Evolutionary conservation across 2,888 invertebrate genomes (phyloP).

Genomic region (Clistopyga incitator): DNA sequence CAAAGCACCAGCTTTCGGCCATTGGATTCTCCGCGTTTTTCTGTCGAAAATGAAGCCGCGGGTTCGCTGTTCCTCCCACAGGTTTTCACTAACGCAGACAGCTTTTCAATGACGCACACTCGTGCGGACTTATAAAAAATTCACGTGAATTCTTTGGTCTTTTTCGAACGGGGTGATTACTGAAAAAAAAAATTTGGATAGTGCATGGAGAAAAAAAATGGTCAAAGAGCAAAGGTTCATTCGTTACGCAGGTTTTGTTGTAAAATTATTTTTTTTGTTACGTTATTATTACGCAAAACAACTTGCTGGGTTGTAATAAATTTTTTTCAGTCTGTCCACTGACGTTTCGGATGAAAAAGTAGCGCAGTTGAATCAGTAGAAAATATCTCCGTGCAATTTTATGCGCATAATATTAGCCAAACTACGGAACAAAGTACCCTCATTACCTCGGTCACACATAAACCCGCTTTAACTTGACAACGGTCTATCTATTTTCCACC

Average conservation of each 20-base stretch:
- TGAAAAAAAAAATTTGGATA: neutral
- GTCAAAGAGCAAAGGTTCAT: too few species aligned
- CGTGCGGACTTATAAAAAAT: constrained; percentile 65
- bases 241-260: too few species aligned
- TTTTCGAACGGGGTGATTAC: constrained; percentile 49
- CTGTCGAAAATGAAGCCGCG: neutral
- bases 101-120: neutral
- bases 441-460: constrained; percentile 19
- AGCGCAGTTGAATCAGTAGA: constrained; percentile 49
- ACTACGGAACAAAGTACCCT: constrained; percentile 35
- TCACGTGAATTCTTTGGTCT: constrained; percentile 66
- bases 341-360: constrained; percentile 60
- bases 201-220: neutral
- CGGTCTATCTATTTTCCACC: constrained; percentile 29
- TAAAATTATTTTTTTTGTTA: too few species aligned
- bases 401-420: constrained; percentile 19
- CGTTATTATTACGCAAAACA: too few species aligned
- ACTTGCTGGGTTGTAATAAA: neutral
- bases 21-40: neutral
- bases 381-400: constrained; percentile 17
- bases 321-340: neutral
- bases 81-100: neutral
- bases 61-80: constrained; percentile 10
- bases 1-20: constrained; percentile 18
- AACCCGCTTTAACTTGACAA: constrained; percentile 29